Evolutionary conservation across 1,140 invertebrate genomes (phyloP).

Genomic region (Trichoplusia ni): DNA sequence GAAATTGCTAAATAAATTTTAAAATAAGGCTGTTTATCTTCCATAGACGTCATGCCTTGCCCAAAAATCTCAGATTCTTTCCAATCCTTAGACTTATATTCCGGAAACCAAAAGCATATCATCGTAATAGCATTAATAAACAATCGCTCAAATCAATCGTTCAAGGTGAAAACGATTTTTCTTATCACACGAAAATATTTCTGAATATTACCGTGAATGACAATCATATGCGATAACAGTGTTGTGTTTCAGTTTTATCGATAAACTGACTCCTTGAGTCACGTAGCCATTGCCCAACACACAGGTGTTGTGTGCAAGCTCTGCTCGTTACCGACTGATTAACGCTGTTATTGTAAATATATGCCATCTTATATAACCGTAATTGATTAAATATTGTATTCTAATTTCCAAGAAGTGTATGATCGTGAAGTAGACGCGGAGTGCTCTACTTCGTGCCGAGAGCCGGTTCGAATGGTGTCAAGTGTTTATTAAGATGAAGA

Average conservation of each 20-base stretch:
- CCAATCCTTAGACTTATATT: not conserved
- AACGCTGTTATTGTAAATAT: constrained; percentile 28
- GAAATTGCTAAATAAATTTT: too few species aligned
- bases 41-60: too few species aligned
- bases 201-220: constrained; percentile 55
- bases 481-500: constrained; percentile 37
- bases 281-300: constrained; percentile 64
- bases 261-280: constrained; percentile 68
- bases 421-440: constrained; percentile 1
- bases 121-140: constrained; percentile 37
- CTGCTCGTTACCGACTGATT: constrained; percentile 11
- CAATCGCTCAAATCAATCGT: constrained; percentile 47
- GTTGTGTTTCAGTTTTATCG: constrained; percentile 69
- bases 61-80: not conserved
- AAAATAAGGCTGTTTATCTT: too few species aligned
- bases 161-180: constrained; percentile 68
- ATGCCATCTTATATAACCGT: constrained; percentile 25
- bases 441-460: constrained; percentile 5
- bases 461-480: constrained; percentile 30
- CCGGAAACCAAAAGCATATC: not conserved
- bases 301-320: constrained; percentile 33
- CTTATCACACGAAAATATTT: constrained; percentile 58
- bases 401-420: constrained; percentile 31
- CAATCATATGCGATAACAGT: constrained; percentile 68
- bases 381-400: constrained; percentile 24